These are phyloP conservation scores for Nesogale talazaci DNA, from an alignment of 2,113 vertebrate genomes.

Conservation along the genomic window DNA sequence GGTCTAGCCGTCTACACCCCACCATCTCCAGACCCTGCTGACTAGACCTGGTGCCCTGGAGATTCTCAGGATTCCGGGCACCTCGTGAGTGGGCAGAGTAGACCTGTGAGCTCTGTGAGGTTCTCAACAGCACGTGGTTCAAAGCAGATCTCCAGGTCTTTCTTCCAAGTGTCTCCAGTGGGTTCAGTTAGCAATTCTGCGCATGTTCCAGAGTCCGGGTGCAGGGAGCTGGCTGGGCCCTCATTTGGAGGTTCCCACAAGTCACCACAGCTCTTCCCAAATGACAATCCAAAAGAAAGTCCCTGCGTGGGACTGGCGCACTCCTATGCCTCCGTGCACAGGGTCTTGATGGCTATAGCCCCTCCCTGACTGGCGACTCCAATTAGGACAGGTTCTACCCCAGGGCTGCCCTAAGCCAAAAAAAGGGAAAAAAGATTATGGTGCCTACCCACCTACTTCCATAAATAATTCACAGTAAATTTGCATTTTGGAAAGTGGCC, in stretches of 20 bases:
- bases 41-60: neutral
- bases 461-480: constrained; percentile 68
- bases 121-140: neutral
- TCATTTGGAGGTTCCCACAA: fast-evolving
- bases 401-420: neutral
- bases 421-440: constrained; percentile 19
- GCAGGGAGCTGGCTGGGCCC: neutral
- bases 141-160: neutral
- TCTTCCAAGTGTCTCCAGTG: neutral
- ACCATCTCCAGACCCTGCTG: neutral
- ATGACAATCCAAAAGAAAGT: neutral
- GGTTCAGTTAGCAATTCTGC: neutral
- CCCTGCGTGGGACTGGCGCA: neutral
- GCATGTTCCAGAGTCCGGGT: neutral
- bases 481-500: constrained; percentile 37
- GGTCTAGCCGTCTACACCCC: neutral
- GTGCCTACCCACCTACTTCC: neutral
- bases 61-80: neutral
- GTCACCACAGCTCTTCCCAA: neutral
- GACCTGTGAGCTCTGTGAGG: neutral
- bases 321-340: neutral
- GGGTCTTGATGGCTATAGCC: neutral
- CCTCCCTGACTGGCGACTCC: neutral
- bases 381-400: neutral
- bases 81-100: neutral